Evolutionary conservation across 2,113 vertebrate genomes (phyloP), one percentile per base, ranked within the genome.

Genomic region (Toxostoma redivivum): DNA sequence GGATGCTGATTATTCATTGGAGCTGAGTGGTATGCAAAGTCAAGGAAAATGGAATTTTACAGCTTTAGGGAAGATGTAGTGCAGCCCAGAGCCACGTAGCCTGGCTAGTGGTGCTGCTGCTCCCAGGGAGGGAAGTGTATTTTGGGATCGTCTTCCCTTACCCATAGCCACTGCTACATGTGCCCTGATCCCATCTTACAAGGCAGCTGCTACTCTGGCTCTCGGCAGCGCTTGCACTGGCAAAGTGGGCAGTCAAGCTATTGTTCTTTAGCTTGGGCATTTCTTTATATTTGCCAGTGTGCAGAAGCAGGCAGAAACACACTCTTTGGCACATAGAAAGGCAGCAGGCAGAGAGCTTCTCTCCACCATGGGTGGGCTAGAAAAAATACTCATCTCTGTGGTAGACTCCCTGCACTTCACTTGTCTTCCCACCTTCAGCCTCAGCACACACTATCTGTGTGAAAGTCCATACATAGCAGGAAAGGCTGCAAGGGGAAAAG

Each of bases 281-380:
- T 73, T 65, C 38, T 83, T 53, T 67, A 37, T 17, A 85, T 48
- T 82, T 85, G 23, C 9, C 5, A 3, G 67, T 11, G 38, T 38
- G 83, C 28, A 92, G 74, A 94, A 62, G 33, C 35, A 90, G 76
- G 51, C 56, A 94, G 71, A 90, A 92, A 77, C 30, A 73, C 33
- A 31, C 30, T 92, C 10, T 81, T 44, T 47, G 44, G 35, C 40
- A 56, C 40, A 53, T 40, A 87, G 65, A 48, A 67, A 76, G 57
- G 14, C 53, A 76, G 48, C 53, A 90, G 42, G 50, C 18, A 80
- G 42, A 54, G 42, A 0, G 2, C 24, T 73, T 83, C 38, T 40
- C n/a, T 88, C 62, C 14, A 50, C 15, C 56, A 57, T 0, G 2
- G 12, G 37, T 3, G 2, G 45, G 51, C 40, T 86, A 31, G 25